These are phyloP conservation scores for Drosophila yakuba DNA, from an alignment of 1,140 invertebrate genomes.

Conservation along the genomic window DNA sequence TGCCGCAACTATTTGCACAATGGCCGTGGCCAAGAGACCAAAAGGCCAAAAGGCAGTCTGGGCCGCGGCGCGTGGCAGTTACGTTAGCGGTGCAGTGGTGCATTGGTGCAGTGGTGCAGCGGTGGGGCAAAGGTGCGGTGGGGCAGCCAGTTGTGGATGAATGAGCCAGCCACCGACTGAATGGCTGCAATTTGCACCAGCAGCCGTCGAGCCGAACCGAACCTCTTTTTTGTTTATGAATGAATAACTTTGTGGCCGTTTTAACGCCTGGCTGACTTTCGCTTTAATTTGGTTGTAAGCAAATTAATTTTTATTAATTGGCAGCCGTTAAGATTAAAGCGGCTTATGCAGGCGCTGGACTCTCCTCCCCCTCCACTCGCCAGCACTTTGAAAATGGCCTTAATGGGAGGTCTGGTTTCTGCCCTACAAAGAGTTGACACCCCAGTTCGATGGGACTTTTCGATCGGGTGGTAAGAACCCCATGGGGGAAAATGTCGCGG, in stretches of 20 bases:
- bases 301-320: slow-evolving; percentile 72
- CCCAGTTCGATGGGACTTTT: slow-evolving; percentile 12
- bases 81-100: slow-evolving; percentile 55
- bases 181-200: slow-evolving; percentile 74
- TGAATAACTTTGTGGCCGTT: slow-evolving; percentile 70
- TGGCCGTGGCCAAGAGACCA: slow-evolving; percentile 35
- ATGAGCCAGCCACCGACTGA: slow-evolving; percentile 72
- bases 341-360: slow-evolving; percentile 17
- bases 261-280: slow-evolving; percentile 54
- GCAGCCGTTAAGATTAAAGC: slow-evolving; percentile 40
- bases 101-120: slow-evolving; percentile 13
- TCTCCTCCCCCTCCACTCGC: neutral
- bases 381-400: slow-evolving; percentile 2
- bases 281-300: slow-evolving; percentile 52
- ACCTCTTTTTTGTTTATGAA: slow-evolving; percentile 63
- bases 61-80: slow-evolving; percentile 47
- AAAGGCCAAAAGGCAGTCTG: slow-evolving; percentile 17
- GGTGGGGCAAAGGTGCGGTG: slow-evolving; percentile 4
- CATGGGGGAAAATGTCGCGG: slow-evolving; percentile 36
- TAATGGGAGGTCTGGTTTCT: slow-evolving; percentile 41
- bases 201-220: slow-evolving; percentile 38
- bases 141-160: slow-evolving; percentile 63
- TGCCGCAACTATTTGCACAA: slow-evolving; percentile 43
- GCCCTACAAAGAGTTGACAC: slow-evolving; percentile 35
- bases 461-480: slow-evolving; percentile 8